phyloP scores from a whole-genome alignment of 2,797 vertebrate species.

The Austrolebias charrua region DNA sequence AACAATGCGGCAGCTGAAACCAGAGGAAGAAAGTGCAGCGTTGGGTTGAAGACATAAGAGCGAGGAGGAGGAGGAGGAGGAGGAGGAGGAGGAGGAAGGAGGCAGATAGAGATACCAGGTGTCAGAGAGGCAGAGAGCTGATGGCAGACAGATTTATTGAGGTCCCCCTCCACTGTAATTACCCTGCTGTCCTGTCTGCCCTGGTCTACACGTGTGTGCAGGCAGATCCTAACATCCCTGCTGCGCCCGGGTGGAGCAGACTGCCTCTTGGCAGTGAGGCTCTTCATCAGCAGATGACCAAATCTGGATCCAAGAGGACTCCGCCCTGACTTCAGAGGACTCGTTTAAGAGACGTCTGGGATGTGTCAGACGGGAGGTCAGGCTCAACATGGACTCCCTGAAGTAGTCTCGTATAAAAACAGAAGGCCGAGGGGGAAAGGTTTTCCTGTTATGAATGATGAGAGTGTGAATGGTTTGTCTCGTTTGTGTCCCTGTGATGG shows the following conservation, averaged over 20 bases:
- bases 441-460: too few species aligned
- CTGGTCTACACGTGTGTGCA: slow-evolving; percentile 23
- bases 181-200: slow-evolving; percentile 58
- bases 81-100: slow-evolving; percentile 42
- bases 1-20: slow-evolving; percentile 3
- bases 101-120: slow-evolving; percentile 58
- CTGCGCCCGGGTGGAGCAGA: slow-evolving; percentile 34
- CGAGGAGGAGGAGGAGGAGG: not conserved
- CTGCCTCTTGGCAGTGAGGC: slow-evolving; percentile 38
- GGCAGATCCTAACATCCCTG: slow-evolving; percentile 3
- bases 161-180: slow-evolving; percentile 66
- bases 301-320: slow-evolving; percentile 26
- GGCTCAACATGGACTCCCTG: not conserved
- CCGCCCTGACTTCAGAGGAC: slow-evolving; percentile 1
- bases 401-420: too few species aligned
- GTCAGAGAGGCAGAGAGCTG: slow-evolving; percentile 58
- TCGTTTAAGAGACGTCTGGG: not conserved
- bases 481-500: too few species aligned
- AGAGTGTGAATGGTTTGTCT: too few species aligned
- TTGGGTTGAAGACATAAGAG: slow-evolving; percentile 11
- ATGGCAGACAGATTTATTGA: slow-evolving; percentile 68
- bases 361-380: not conserved
- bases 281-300: slow-evolving; percentile 43
- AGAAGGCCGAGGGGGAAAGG: too few species aligned
- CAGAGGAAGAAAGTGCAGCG: slow-evolving; percentile 28